These are phyloP conservation scores for Fukomys damarensis DNA, from an alignment of 2,113 vertebrate species.

Conservation along the genomic window DNA sequence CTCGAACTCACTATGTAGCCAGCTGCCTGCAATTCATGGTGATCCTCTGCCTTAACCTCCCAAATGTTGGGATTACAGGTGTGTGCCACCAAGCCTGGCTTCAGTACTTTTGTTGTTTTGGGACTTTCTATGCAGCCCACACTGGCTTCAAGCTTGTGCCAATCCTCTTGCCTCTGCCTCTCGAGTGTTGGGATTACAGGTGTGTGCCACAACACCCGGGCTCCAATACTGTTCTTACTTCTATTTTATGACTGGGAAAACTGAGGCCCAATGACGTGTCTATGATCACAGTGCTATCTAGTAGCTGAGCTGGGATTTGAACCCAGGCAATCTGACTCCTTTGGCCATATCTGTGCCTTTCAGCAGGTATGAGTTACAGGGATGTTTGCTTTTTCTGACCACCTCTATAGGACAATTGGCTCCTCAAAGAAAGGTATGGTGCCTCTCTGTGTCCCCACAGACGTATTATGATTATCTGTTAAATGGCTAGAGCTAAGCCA, in stretches of 20 bases:
- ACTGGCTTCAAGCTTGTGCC: background rate
- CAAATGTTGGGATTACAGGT: background rate
- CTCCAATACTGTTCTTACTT: background rate
- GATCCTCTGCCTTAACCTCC: background rate
- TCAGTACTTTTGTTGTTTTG: background rate
- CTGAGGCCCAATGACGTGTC: background rate
- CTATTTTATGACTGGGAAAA: slow-evolving; percentile 13
- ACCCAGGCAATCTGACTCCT: background rate
- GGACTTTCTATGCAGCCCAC: background rate
- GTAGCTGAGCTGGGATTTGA: slow-evolving; percentile 18
- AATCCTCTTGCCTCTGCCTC: background rate
- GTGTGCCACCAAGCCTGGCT: background rate
- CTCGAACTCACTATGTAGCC: background rate
- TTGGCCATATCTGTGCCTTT: background rate
- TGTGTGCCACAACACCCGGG: background rate
- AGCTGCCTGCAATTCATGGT: background rate
- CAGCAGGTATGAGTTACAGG: background rate
- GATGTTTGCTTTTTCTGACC: background rate
- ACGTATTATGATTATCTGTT: background rate
- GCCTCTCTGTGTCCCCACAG: background rate
- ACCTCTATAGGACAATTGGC: background rate
- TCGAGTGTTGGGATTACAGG: background rate
- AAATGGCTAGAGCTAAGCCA: background rate
- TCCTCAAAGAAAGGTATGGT: background rate
- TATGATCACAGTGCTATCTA: background rate